Evolutionary conservation across 2,888 invertebrate species (phyloP), one percentile per base, ranked within the genome.

Genomic region (Aleiodes testaceus): DNA sequence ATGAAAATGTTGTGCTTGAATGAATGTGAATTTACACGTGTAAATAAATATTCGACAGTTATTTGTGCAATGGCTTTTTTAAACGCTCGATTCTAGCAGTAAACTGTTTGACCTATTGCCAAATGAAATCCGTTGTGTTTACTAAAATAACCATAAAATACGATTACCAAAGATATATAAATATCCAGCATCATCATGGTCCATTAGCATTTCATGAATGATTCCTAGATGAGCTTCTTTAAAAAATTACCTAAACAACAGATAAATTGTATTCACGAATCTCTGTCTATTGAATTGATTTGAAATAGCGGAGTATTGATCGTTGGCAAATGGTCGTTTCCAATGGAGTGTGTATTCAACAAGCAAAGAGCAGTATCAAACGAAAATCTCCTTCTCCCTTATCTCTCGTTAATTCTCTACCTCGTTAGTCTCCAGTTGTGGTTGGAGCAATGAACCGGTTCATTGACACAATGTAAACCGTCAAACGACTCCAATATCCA

Each of bases 141-240:
- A 74, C 70, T 74, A 79, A 76, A 77, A 75, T 77, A 79, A 75
- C 77, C 80, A 75, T 77, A 77, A 79, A 79, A 80, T 70, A 71
- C 75, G 79, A 80, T 80, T 79, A 80, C 70, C 47, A 18, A 61
- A 30, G 53, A 30, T 44, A 63, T 20, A 14, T 47, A 47, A 16
- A 63, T 44, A 12, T 42, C 20, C 11, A n/a, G 61, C 11, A 44
- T 44, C 44, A 63, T 63, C 42, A n/a, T 18, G 61, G 12, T 18
- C 47, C 65, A 65, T 65, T 70, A 45, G 9, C 36, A 36, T 42
- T 14, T 49, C 50, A 64, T 30, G 36, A 20, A 14, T 50, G 42
- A 3, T 3, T 20, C 36, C 64, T 30, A 9, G n/a, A n/a, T n/a
- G n/a, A n/a, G n/a, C n/a, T n/a, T n/a, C n/a, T n/a, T n/a, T n/a